Conservation (phyloP, 2,113 vertebrate genomes). For the Mastomys coucha region DNA sequence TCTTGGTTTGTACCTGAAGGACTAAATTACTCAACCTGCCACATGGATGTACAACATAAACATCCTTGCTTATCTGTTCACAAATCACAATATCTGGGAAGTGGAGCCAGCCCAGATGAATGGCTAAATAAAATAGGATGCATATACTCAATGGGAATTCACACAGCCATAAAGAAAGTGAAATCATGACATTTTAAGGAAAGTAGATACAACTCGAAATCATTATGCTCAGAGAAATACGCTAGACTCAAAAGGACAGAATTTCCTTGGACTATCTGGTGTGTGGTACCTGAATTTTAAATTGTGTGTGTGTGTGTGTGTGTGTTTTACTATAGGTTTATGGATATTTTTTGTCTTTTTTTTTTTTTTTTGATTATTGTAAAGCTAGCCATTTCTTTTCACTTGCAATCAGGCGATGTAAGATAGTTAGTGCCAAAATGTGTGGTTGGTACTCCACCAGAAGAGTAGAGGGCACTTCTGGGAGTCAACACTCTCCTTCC, state of each 20-base stretch:
- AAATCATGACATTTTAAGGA: not conserved
- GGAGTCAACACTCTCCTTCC: too few species aligned
- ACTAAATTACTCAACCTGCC: not conserved
- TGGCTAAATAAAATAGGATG: not conserved
- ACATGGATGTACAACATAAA: not conserved
- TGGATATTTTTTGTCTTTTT: too few species aligned
- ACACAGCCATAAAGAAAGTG: not conserved
- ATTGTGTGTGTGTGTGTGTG: not conserved
- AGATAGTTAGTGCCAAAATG: not conserved
- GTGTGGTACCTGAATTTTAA: not conserved
- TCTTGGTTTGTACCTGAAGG: not conserved
- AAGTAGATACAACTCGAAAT: not conserved
- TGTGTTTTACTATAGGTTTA: too few species aligned
- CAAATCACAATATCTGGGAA: not conserved
- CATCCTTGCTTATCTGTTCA: not conserved
- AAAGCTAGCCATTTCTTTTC: not conserved
- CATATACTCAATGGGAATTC: not conserved
- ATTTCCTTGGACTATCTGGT: not conserved
- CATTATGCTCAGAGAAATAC: not conserved
- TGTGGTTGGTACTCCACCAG: not conserved
- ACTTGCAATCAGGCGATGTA: not conserved
- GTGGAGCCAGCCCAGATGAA: not conserved
- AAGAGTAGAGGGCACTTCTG: too few species aligned
- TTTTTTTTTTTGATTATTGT: not conserved
- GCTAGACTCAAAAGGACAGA: not conserved